These are phyloP conservation scores for Tachyglossus aculeatus DNA, from an alignment of 2,797 vertebrate genomes.

Conservation along the genomic window DNA sequence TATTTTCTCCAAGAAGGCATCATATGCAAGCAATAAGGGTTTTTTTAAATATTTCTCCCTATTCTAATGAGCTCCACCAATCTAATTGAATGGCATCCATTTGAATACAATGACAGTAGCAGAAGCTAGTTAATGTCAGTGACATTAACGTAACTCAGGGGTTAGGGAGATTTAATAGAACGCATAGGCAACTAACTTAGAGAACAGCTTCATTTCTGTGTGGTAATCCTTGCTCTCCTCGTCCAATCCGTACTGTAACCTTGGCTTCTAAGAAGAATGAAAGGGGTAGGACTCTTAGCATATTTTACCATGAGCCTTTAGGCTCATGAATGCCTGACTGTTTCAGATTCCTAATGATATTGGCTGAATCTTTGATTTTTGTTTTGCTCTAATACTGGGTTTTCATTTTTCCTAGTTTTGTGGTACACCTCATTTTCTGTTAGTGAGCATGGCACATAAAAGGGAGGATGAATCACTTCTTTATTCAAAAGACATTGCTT, in stretches of 20 bases:
- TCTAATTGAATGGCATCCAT: constrained; percentile 72
- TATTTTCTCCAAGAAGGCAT: constrained; percentile 1
- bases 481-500: background rate
- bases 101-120: constrained; percentile 69
- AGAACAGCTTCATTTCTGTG: constrained; percentile 25
- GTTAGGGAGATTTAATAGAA: constrained; percentile 65
- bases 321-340: constrained; percentile 4
- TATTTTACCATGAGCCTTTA: background rate
- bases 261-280: constrained; percentile 14
- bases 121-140: constrained; percentile 66
- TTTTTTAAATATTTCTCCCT: constrained; percentile 52
- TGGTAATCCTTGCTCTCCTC: constrained; percentile 43
- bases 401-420: constrained; percentile 28
- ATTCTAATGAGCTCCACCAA: constrained; percentile 48
- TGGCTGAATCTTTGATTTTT: constrained; percentile 22
- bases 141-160: constrained; percentile 75
- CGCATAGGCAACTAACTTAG: constrained; percentile 53
- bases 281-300: constrained; percentile 1
- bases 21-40: constrained; percentile 34
- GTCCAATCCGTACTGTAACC: constrained; percentile 8
- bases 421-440: constrained; percentile 31
- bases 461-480: constrained; percentile 12
- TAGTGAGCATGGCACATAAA: constrained; percentile 44
- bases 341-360: constrained; percentile 25
- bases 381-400: constrained; percentile 34